A percentile compares a stretch with the other conserved stretches of the same genome.
Evolutionary conservation across 2,888 invertebrate genomes (phyloP).

Genomic region (Hirtodrosophila confusa): DNA sequence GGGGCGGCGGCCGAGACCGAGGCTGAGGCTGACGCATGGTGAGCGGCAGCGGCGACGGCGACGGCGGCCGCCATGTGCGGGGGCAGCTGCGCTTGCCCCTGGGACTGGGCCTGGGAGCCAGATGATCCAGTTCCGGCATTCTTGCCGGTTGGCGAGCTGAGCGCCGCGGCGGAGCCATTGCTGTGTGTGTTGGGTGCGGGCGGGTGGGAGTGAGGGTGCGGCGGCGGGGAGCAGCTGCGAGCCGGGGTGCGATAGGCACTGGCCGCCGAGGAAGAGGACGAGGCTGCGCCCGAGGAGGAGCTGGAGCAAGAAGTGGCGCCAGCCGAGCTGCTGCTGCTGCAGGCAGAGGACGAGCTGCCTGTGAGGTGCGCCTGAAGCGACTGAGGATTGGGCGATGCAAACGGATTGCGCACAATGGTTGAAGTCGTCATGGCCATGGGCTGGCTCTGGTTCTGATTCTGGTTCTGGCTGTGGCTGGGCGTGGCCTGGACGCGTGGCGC

Average conservation of each 20-base stretch:
- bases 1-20: conserved; percentile 37
- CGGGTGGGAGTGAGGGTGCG: conserved; percentile 26
- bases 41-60: conserved; percentile 77
- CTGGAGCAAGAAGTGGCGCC: conserved; percentile 18
- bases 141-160: conserved; percentile 58
- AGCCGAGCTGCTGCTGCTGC: conserved; percentile 40
- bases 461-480: conserved; percentile 30
- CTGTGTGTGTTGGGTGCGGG: conserved; percentile 57
- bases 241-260: conserved; percentile 53
- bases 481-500: conserved; percentile 21
- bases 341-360: conserved; percentile 40
- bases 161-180: conserved; percentile 45
- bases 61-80: conserved; percentile 70
- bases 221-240: conserved; percentile 67
- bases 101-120: background rate
- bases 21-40: conserved; percentile 47
- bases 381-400: conserved; percentile 82
- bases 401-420: conserved; percentile 83
- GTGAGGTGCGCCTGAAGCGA: conserved; percentile 43
- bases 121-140: conserved; percentile 36
- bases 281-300: conserved; percentile 16
- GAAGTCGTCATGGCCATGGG: conserved; percentile 79
- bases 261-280: conserved; percentile 18
- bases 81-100: conserved; percentile 59
- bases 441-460: conserved; percentile 32